These are phyloP conservation scores for Labeo calbasu DNA, from an alignment of 2,797 vertebrate species.

Conservation along the genomic window DNA sequence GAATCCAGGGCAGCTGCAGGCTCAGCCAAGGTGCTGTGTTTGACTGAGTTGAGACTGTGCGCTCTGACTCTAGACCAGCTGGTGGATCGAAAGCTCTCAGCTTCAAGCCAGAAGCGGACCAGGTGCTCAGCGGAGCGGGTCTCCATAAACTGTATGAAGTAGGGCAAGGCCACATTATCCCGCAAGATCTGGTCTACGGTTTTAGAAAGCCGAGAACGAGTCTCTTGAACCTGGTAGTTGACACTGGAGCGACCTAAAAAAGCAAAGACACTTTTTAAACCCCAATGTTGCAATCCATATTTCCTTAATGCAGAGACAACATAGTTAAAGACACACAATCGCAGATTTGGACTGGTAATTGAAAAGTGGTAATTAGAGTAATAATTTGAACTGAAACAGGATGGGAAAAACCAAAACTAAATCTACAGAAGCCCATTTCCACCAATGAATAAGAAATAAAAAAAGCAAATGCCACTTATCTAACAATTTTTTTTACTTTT, in stretches of 20 bases:
- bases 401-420: too few species aligned
- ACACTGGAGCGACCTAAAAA: constrained; percentile 93
- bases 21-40: constrained; percentile 95
- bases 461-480: too few species aligned
- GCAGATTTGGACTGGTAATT: background rate
- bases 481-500: too few species aligned
- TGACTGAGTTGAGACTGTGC: constrained; percentile 95
- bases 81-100: constrained; percentile 92
- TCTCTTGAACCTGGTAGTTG: constrained; percentile 92
- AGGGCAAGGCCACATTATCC: constrained; percentile 88
- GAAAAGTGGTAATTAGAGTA: too few species aligned
- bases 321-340: background rate
- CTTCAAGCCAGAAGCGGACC: constrained; percentile 95
- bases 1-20: constrained; percentile 72
- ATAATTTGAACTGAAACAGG: too few species aligned
- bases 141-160: constrained; percentile 94
- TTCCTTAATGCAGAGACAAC: background rate
- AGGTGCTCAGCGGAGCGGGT: constrained; percentile 89
- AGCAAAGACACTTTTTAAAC: constrained; percentile 13
- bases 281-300: background rate
- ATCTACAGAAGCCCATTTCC: too few species aligned
- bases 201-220: constrained; percentile 95
- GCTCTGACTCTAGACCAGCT: constrained; percentile 95
- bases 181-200: constrained; percentile 92
- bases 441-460: too few species aligned